A percentile compares a stretch with the other conserved stretches of the same genome.
These are phyloP conservation scores for Brachionichthys hirsutus DNA, from an alignment of 2,113 vertebrate species.

Conservation along the genomic window DNA sequence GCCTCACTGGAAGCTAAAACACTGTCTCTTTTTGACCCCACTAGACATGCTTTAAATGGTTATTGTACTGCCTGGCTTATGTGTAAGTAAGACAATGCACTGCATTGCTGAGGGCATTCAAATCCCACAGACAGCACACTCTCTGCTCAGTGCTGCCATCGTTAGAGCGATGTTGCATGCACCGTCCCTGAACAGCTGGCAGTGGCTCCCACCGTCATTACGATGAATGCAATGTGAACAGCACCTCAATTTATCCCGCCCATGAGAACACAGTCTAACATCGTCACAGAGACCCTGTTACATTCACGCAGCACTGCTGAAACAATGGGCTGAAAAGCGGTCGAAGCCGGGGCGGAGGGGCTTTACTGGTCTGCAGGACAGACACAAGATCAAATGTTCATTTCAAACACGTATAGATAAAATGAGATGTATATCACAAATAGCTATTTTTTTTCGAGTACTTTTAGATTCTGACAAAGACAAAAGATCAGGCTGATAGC, in stretches of 20 bases:
- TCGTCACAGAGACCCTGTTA: conserved; percentile 1
- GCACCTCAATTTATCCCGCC: conserved; percentile 9
- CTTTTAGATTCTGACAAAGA: too few species aligned
- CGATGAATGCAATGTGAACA: conserved; percentile 26
- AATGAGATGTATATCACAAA: background rate
- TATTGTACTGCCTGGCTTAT: background rate
- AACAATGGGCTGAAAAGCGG: background rate
- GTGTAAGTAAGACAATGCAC: conserved; percentile 30
- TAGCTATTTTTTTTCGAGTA: too few species aligned
- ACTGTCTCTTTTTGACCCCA: background rate
- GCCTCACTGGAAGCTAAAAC: background rate
- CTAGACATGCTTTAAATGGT: conserved; percentile 18
- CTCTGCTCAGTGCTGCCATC: conserved; percentile 12
- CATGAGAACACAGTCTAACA: conserved; percentile 19
- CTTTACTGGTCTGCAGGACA: background rate
- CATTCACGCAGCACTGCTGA: background rate
- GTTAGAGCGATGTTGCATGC: conserved; percentile 22
- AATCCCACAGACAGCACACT: conserved; percentile 21
- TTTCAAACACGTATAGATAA: background rate
- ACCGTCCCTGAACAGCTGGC: conserved; percentile 32
- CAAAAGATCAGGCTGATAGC: too few species aligned
- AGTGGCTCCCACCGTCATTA: conserved; percentile 5
- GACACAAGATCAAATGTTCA: background rate
- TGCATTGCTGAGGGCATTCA: conserved; percentile 2
- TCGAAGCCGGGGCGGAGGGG: too few species aligned